Evolutionary conservation across 2,113 vertebrate species (phyloP).

Genomic region (Leptobrachium ailaonicum): DNA sequence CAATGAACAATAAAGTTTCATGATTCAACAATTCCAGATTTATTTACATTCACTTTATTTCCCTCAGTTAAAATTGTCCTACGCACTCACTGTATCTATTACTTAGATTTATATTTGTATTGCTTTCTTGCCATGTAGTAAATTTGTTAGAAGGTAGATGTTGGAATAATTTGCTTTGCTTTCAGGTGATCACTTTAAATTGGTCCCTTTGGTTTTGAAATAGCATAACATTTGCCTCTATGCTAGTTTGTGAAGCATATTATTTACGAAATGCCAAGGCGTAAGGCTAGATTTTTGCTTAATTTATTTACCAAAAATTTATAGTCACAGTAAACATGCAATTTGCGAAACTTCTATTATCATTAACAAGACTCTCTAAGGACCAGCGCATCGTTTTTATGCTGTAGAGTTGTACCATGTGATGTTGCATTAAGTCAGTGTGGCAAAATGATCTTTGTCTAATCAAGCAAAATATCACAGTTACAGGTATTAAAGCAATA

Average conservation of each 20-base stretch:
- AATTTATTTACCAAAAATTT: constrained; percentile 29
- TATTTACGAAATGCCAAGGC: constrained; percentile 33
- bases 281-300: background rate
- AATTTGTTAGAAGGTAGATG: constrained; percentile 7
- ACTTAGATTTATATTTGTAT: constrained; percentile 10
- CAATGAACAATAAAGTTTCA: background rate
- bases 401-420: background rate
- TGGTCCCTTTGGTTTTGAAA: constrained; percentile 31
- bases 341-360: constrained; percentile 16
- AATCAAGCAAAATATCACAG: too few relatives aligned
- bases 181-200: constrained; percentile 20
- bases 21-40: background rate
- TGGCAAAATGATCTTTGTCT: too few relatives aligned
- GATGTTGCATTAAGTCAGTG: too few relatives aligned
- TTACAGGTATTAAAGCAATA: too few relatives aligned
- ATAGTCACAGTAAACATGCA: constrained; percentile 17
- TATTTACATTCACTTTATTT: background rate
- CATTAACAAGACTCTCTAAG: constrained; percentile 12
- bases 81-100: background rate
- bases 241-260: constrained; percentile 19
- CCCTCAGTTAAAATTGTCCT: background rate
- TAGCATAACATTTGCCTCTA: constrained; percentile 19
- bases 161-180: constrained; percentile 9
- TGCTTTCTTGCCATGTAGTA: constrained; percentile 1
- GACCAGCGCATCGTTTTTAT: background rate